These are phyloP conservation scores for Apotomis betuletana DNA, from an alignment of 2,888 invertebrate genomes.

Conservation along the genomic window DNA sequence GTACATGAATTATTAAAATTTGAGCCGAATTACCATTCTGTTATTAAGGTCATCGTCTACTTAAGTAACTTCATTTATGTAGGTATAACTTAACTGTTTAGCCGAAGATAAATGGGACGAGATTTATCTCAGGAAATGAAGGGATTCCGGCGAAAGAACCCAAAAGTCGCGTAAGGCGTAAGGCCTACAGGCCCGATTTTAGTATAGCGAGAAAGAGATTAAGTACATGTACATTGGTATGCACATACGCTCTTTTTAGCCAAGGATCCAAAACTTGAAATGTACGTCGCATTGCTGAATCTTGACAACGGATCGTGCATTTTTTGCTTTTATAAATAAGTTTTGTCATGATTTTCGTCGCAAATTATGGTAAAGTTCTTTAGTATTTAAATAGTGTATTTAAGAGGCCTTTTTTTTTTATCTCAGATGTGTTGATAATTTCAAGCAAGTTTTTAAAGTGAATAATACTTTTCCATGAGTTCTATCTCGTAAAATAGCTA, in stretches of 20 bases:
- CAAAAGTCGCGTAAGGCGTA: slow-evolving; percentile 31
- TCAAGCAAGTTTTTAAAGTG: too few relatives aligned
- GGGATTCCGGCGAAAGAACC: slow-evolving; percentile 40
- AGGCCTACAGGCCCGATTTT: slow-evolving; percentile 28
- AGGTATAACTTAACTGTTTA: slow-evolving; percentile 39
- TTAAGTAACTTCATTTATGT: slow-evolving; percentile 19
- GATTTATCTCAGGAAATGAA: slow-evolving; percentile 41
- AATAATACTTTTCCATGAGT: too few relatives aligned
- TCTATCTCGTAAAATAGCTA: too few relatives aligned
- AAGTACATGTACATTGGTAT: neutral
- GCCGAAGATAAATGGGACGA: slow-evolving; percentile 37
- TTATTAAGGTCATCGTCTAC: slow-evolving; percentile 23
- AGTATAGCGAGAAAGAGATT: neutral
- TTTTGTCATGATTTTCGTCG: slow-evolving; percentile 6
- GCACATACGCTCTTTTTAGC: neutral
- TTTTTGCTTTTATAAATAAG: slow-evolving; percentile 10
- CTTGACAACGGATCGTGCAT: slow-evolving; percentile 14
- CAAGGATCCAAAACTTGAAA: neutral
- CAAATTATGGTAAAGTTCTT: neutral
- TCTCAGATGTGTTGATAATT: too few relatives aligned
- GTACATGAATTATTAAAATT: too few relatives aligned
- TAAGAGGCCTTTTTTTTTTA: too few relatives aligned
- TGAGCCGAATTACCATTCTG: neutral
- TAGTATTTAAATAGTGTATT: too few relatives aligned
- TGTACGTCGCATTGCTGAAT: slow-evolving; percentile 13